A percentile compares a stretch with the other conserved stretches of the same genome.
Evolutionary conservation across 2,797 vertebrate species (phyloP).

Genomic region (Squalus acanthias): DNA sequence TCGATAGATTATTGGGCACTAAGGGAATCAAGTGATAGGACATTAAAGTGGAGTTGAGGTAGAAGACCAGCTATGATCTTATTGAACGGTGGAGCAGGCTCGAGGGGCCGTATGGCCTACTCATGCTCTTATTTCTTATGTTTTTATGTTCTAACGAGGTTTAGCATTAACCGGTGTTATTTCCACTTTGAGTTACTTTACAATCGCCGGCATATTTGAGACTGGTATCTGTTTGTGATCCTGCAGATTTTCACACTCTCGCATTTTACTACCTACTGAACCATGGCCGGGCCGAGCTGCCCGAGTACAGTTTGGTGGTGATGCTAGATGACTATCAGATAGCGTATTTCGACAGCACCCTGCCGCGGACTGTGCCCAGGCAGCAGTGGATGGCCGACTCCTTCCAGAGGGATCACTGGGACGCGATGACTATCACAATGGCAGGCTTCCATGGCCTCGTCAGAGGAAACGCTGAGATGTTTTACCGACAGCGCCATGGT

Average conservation of each 20-base stretch:
- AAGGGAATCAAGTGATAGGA: too few species aligned
- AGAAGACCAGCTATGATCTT: too few species aligned
- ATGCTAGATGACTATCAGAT: background rate
- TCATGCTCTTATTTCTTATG: background rate
- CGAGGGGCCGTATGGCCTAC: background rate
- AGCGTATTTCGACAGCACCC: background rate
- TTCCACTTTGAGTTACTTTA: background rate
- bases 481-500: background rate
- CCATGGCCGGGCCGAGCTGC: background rate
- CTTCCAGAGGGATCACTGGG: background rate
- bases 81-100: background rate
- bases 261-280: conserved; percentile 2
- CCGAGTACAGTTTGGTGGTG: background rate
- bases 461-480: background rate
- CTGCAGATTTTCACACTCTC: conserved; percentile 1
- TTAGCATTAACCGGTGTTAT: background rate
- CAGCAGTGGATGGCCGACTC: background rate
- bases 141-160: background rate
- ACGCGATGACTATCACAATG: background rate
- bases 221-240: background rate
- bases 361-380: background rate
- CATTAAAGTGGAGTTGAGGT: background rate
- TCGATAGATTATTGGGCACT: background rate
- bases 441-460: background rate
- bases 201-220: too few species aligned